Evolutionary conservation across 2,113 vertebrate genomes (phyloP).

Genomic region (Megatriorchis doriae): DNA sequence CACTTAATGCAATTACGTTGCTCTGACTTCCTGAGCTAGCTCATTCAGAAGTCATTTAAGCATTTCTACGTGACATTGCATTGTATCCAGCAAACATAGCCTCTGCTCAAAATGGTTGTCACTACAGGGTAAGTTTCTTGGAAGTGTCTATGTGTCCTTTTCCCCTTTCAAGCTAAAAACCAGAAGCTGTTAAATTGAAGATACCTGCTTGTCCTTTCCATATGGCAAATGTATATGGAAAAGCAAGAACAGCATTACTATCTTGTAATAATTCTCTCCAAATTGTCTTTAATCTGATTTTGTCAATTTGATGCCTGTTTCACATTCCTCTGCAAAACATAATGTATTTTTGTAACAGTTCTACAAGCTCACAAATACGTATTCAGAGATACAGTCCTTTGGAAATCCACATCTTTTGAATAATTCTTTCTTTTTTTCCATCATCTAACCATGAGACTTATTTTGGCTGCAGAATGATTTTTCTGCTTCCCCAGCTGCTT

Average conservation of each 20-base stretch:
- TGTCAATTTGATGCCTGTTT: neutral
- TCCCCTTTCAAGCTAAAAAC: neutral
- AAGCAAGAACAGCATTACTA: neutral
- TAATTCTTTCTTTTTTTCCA: neutral
- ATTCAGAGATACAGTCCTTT: neutral
- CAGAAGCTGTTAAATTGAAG: neutral
- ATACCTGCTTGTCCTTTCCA: neutral
- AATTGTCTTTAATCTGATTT: neutral
- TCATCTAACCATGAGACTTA: neutral
- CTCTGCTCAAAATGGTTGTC: neutral
- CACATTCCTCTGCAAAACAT: neutral
- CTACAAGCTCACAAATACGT: neutral
- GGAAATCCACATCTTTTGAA: neutral
- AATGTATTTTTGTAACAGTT: neutral
- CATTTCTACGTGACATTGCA: neutral
- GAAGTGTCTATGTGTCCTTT: neutral
- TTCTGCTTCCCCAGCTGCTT: neutral
- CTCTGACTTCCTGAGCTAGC: constrained; percentile 1
- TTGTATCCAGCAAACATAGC: neutral
- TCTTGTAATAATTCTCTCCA: neutral
- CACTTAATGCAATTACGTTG: constrained; percentile 1
- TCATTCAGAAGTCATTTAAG: constrained; percentile 22
- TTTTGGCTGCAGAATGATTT: neutral
- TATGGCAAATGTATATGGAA: neutral
- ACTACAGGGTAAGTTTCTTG: neutral